These are phyloP conservation scores for Plagiodera versicolora DNA, from an alignment of 2,888 invertebrate species.

Conservation along the genomic window DNA sequence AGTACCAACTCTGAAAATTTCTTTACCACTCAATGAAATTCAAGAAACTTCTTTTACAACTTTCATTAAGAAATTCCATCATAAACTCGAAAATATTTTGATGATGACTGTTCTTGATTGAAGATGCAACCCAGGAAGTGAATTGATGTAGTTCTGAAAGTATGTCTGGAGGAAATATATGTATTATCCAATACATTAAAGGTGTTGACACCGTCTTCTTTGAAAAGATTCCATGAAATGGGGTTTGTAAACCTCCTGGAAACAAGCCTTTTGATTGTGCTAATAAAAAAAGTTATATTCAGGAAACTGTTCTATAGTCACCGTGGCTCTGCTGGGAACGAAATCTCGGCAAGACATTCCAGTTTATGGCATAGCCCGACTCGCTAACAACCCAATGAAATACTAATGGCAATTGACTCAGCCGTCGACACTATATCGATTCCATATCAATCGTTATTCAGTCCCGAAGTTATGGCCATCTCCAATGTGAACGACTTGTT, in stretches of 20 bases:
- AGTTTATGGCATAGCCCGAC: constrained; percentile 19
- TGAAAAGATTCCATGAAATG: neutral
- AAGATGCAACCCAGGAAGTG: too few species aligned
- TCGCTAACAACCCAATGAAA: constrained; percentile 25
- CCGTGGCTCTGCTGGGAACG: neutral
- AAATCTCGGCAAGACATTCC: constrained; percentile 11
- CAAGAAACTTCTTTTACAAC: too few species aligned
- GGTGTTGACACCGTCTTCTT: too few species aligned
- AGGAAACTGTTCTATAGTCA: neutral
- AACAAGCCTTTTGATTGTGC: constrained; percentile 11
- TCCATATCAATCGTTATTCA: constrained; percentile 22
- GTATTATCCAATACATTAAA: too few species aligned
- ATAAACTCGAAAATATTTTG: too few species aligned
- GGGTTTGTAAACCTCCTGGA: neutral
- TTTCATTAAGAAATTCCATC: too few species aligned
- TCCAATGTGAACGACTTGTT: constrained; percentile 25
- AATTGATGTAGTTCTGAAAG: too few species aligned
- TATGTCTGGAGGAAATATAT: too few species aligned
- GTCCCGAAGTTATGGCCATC: constrained; percentile 21
- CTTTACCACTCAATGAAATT: too few species aligned
- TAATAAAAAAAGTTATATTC: constrained; percentile 13
- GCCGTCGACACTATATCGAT: constrained; percentile 21
- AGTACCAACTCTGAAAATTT: too few species aligned
- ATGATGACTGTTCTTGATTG: too few species aligned
- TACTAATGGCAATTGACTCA: constrained; percentile 25